These are phyloP conservation scores for Fragum whitleyi DNA, from an alignment of 2,888 invertebrate genomes.

Conservation along the genomic window DNA sequence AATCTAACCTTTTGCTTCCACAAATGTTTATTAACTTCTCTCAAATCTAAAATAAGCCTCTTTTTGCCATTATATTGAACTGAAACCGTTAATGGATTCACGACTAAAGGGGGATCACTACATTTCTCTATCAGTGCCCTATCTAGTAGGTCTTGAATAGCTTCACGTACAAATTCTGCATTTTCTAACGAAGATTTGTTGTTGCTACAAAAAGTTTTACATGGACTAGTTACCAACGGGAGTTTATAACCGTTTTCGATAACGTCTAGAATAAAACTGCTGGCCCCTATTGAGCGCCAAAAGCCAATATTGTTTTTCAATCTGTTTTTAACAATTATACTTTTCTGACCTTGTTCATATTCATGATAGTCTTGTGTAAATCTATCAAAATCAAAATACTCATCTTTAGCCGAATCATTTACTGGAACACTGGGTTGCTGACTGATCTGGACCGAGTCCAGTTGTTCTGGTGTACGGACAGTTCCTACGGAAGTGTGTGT, in stretches of 20 bases:
- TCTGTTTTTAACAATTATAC: slow-evolving; percentile 49
- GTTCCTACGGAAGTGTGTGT: slow-evolving; percentile 32
- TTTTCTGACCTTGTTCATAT: slow-evolving; percentile 44
- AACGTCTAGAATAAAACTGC: slow-evolving; percentile 35
- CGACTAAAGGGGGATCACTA: slow-evolving; percentile 13
- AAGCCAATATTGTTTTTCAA: slow-evolving; percentile 18
- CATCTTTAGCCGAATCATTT: slow-evolving; percentile 38
- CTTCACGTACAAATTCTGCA: slow-evolving; percentile 33
- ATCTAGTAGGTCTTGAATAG: slow-evolving; percentile 34
- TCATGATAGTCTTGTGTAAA: slow-evolving; percentile 51
- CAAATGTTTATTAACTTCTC: slow-evolving; percentile 32
- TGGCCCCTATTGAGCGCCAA: slow-evolving; percentile 34
- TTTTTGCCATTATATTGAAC: slow-evolving; percentile 32
- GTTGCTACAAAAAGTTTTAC: slow-evolving; percentile 10
- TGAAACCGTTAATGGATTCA: slow-evolving; percentile 35
- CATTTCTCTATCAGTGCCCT: slow-evolving; percentile 31
- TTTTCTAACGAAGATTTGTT: slow-evolving; percentile 26
- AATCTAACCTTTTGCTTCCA: slow-evolving; percentile 40
- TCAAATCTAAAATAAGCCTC: slow-evolving; percentile 23
- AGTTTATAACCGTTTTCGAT: slow-evolving; percentile 36
- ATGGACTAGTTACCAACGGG: slow-evolving; percentile 23
- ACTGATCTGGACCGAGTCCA: background rate
- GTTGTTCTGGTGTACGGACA: slow-evolving; percentile 34
- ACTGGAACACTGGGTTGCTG: background rate
- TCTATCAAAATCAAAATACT: slow-evolving; percentile 36